Conservation (phyloP, 2,797 vertebrate species). For the Galago senegalensis region DNA sequence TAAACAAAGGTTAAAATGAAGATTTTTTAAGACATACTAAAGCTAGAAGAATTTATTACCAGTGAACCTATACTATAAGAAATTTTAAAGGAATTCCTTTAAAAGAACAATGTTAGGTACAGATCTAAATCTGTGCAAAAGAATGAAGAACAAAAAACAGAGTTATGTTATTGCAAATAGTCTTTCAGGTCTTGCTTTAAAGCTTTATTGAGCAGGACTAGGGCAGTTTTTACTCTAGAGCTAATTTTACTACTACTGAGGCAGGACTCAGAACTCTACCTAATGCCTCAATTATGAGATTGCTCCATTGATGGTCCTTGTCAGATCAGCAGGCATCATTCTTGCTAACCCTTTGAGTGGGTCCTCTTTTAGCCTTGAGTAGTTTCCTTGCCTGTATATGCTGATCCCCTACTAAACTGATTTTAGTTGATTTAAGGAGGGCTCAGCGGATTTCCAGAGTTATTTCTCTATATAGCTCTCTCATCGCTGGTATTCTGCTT, state of each 20-base stretch:
- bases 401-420: neutral
- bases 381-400: neutral
- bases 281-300: neutral
- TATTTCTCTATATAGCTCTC: neutral
- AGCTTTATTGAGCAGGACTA: neutral
- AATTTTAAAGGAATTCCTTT: neutral
- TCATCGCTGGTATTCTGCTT: neutral
- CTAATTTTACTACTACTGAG: neutral
- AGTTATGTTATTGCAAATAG: neutral
- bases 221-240: neutral
- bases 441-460: neutral
- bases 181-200: neutral
- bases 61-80: neutral
- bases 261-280: neutral
- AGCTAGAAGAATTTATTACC: neutral
- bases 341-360: neutral
- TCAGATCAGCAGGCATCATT: neutral
- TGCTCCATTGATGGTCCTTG: neutral
- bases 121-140: neutral
- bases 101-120: neutral
- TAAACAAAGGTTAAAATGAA: neutral
- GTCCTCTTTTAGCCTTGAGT: neutral
- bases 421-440: neutral
- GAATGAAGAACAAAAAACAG: neutral
- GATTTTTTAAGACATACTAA: neutral